Evolutionary conservation across 2,797 vertebrate genomes (phyloP), one percentile per base, ranked within the genome.

Genomic region (Streptopelia turtur): DNA sequence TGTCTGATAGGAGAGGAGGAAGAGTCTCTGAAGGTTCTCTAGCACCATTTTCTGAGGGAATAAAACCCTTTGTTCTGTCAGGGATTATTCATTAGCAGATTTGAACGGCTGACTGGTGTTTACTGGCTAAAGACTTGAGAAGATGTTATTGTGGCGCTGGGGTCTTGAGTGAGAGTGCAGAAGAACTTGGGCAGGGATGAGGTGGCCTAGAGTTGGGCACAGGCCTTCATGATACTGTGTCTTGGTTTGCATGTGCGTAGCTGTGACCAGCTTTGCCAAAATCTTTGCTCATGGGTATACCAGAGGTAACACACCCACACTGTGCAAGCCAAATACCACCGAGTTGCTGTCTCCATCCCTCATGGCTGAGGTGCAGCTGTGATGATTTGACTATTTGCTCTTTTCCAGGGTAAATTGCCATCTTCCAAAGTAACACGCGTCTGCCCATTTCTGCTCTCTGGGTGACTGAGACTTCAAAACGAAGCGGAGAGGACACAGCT

Each of bases 81-180:
- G 47, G 65, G 56, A 56, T 60, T 83, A 52, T 61, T 93, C 37
- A 69, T 60, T 59, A 91, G 43, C 33, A 59, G n/a, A 81, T 52
- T 83, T 64, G 89, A 65, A 76, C 35, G 4, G 1, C 41, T 88
- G 52, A 13, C 30, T 71, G 21, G 4, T 63, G 57, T 59, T 94
- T 39, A 65, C n/a, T 9, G 27, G n/a, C 3, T 52, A 50, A 94
- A 86, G 41, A 63, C 41, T 52, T 39, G n/a, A 80, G 64, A 55
- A 50, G 53, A 71, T 0, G 0, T 35, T 28, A 3, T 7, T 65
- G n/a, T 69, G 24, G 22, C 37, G 12, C 13, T 55, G 37, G 45
- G 14, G 25, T 52, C 9, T 17, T 4, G 2, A 0, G 1, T 30
- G 21, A 43, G n/a, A 3, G 0, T 11, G 13, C 1, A 1, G 47